Evolutionary conservation across 92 coral and sea anemone genomes (phyloP).

Genomic region (Hydrozoanthus gracilis): DNA sequence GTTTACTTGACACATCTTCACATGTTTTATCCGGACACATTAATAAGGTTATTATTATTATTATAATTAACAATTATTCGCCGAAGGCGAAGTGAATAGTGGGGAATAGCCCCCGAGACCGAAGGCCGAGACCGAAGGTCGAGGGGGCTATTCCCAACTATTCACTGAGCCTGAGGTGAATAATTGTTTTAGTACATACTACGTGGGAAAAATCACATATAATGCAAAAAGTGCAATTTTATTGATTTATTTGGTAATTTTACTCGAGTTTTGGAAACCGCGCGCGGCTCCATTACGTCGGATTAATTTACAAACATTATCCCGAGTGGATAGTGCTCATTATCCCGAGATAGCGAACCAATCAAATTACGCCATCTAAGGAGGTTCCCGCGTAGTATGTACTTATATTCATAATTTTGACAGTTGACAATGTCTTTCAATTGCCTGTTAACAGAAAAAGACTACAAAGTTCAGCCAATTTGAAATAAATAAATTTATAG

Average conservation of each 20-base stretch:
- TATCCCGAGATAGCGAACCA: too few relatives aligned
- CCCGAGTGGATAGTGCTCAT: too few relatives aligned
- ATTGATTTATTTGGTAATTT: too few relatives aligned
- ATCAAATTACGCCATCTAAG: not conserved
- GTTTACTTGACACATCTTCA: too few relatives aligned
- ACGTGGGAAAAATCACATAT: not conserved
- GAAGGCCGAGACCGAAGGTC: too few relatives aligned
- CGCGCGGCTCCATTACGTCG: slow-evolving; percentile 2
- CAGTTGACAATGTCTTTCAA: slow-evolving; percentile 35
- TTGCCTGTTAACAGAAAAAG: not conserved
- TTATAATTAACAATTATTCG: too few relatives aligned
- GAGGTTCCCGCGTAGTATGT: slow-evolving; percentile 6
- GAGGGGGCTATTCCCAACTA: not conserved
- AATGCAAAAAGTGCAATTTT: not conserved
- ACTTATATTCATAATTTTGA: slow-evolving; percentile 3
- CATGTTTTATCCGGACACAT: too few relatives aligned
- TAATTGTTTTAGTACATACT: too few relatives aligned
- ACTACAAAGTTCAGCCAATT: slow-evolving; percentile 17
- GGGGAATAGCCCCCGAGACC: too few relatives aligned
- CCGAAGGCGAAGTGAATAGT: too few relatives aligned
- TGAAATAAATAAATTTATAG: slow-evolving; percentile 10
- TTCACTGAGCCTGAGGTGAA: too few relatives aligned
- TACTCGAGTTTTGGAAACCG: slow-evolving; percentile 6
- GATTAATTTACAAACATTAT: not conserved
- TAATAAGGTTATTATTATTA: too few relatives aligned